Evolutionary conservation across 2,113 vertebrate genomes (phyloP).

Genomic region (Bettongia penicillata): DNA sequence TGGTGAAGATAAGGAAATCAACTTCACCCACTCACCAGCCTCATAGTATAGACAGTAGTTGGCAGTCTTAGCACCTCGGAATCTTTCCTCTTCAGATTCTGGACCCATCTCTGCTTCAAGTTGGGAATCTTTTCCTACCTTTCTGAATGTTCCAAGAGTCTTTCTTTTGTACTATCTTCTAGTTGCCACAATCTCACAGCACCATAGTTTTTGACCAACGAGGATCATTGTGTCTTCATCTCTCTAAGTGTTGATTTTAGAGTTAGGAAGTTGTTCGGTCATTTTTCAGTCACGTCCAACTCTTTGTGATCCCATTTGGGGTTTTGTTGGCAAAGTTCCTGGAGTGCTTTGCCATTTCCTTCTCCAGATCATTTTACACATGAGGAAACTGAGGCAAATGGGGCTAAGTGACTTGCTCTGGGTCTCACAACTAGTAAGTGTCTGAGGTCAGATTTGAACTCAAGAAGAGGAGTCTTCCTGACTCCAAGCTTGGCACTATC

Average conservation of each 20-base stretch:
- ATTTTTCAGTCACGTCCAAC: not conserved
- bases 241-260: not conserved
- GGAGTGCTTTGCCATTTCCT: not conserved
- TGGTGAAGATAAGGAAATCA: not conserved
- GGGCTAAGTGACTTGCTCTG: not conserved
- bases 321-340: not conserved
- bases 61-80: not conserved
- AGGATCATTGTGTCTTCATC: not conserved
- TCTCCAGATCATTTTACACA: not conserved
- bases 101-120: not conserved
- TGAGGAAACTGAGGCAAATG: not conserved
- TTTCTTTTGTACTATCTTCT: not conserved
- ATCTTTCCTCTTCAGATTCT: not conserved
- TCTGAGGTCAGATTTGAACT: not conserved
- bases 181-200: not conserved
- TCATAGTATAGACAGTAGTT: not conserved
- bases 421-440: not conserved
- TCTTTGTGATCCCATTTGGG: not conserved
- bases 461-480: too few relatives aligned
- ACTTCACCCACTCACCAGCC: not conserved
- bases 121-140: not conserved
- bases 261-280: not conserved
- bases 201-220: not conserved
- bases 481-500: not conserved
- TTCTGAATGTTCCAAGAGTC: not conserved